Conservation (phyloP, 2,797 vertebrate species). For the Lutra lutra region DNA sequence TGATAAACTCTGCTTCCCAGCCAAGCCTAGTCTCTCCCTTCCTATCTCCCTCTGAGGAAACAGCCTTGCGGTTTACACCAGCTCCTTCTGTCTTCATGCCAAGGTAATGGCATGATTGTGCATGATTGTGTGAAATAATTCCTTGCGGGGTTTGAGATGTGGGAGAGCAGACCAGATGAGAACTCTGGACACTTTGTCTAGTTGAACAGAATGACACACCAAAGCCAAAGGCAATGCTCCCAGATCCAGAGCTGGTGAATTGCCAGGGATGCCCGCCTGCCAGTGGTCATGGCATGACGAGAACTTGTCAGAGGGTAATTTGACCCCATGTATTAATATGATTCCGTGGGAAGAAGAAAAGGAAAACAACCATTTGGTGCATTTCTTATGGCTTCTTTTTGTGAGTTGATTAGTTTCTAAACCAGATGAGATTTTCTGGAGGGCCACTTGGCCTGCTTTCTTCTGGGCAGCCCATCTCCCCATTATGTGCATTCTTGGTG, state of each 20-base stretch:
- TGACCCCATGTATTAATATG: not conserved
- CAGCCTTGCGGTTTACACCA: not conserved
- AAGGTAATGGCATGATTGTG: not conserved
- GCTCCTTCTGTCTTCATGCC: not conserved
- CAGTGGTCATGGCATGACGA: rapidly evolving
- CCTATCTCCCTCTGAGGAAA: not conserved
- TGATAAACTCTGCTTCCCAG: not conserved
- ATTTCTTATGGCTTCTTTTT: not conserved
- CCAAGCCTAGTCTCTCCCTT: not conserved
- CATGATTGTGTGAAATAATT: not conserved
- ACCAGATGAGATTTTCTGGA: not conserved
- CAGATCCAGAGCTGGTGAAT: rapidly evolving
- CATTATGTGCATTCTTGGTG: rapidly evolving
- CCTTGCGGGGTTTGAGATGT: not conserved
- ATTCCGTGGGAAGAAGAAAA: not conserved
- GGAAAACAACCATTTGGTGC: not conserved
- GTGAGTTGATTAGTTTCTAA: not conserved
- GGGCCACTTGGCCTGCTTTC: no score
- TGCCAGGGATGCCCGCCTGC: not conserved
- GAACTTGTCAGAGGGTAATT: not conserved
- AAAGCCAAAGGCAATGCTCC: not conserved
- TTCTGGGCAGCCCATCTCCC: not conserved
- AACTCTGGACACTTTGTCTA: not conserved
- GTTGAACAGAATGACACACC: not conserved
- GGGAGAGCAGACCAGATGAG: not conserved